Base-by-base conservation (phyloP, 2,113 vertebrate species). In the Hippocampus guttulatus region DNA sequence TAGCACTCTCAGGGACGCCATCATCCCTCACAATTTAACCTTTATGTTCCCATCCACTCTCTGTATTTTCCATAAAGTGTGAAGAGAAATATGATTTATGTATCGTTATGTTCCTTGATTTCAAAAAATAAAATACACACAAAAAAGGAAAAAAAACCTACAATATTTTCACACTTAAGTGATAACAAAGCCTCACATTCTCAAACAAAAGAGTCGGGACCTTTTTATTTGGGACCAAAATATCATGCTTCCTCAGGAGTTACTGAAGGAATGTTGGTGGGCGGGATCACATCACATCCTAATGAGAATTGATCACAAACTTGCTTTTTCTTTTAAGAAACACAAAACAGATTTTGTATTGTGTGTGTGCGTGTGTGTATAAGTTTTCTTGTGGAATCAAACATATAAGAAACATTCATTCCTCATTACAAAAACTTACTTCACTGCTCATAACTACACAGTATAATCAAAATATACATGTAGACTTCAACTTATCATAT, bases 231-330 rank as follows among this genome's bases (percentile, higher is more conserved):
- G 23, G 80, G 81, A 85, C 87, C 80, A 88, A 88, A 89, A 89
- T 87, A 88, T 87, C 77, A 85, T 83, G 87, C 87, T 85, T 87
- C 70, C 73, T 79, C 78, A 77, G 75, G 73, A 83, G 79, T 80
- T 84, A 76, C 68, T 71, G 77, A 71, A 63, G 70, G 76, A 80
- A 74, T 85, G 84, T 83, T 75, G 75, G 74, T 67, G 52, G 84
- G 81, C 74, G 75, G 62, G 79, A 81, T 77, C 74, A 71, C 40
- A 80, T 75, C 69, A 71, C 30, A 84, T 80, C 62, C 64, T 55
- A 40, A 78, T 80, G 72, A 75, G 81, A 86, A 81, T 85, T 81
- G 87, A 88, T 88, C 83, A 83, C 79, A 86, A 87, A 84, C 79
- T 67, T 81, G 70, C 76, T 9, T 82, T 79, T 81, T 76, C 60